A percentile compares a stretch with the other conserved stretches of the same genome.
These are phyloP conservation scores for Catocala nupta DNA, from an alignment of 2,888 invertebrate species.

Conservation along the genomic window DNA sequence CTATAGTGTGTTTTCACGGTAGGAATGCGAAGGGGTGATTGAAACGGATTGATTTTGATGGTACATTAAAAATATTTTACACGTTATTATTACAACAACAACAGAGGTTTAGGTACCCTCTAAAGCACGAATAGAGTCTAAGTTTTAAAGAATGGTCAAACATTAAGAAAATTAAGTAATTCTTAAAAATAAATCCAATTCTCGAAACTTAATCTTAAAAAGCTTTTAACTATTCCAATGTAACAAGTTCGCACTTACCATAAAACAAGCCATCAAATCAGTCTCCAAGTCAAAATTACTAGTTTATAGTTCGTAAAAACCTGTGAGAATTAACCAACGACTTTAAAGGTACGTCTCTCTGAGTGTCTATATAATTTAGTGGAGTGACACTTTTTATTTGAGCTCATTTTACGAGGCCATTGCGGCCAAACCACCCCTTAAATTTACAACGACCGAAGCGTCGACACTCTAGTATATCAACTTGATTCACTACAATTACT, in stretches of 20 bases:
- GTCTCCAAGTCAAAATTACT: conserved; percentile 46
- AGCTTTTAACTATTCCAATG: conserved; percentile 18
- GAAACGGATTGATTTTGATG: no score
- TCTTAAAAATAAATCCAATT: no score
- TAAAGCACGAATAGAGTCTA: no score
- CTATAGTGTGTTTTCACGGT: no score
- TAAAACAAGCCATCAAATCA: conserved; percentile 43
- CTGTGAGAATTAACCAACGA: conserved; percentile 52
- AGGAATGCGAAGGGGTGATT: no score
- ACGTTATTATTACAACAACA: no score
- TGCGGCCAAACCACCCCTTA: conserved; percentile 61
- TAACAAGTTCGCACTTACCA: conserved; percentile 31
- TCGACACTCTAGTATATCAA: conserved; percentile 54
- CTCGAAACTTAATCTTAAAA: conserved; percentile 17
- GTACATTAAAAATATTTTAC: no score
- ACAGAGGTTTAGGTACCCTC: no score
- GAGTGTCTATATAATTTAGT: conserved; percentile 67
- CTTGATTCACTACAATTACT: conserved; percentile 72
- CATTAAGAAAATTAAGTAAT: no score
- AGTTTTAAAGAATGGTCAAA: no score
- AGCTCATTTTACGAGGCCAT: conserved; percentile 69
- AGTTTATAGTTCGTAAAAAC: conserved; percentile 50
- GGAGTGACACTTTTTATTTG: conserved; percentile 70
- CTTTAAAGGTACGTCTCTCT: conserved; percentile 53
- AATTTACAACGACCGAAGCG: conserved; percentile 63